phyloP scores from a whole-genome alignment of 2,113 vertebrate genomes.

The Anhinga anhinga region DNA sequence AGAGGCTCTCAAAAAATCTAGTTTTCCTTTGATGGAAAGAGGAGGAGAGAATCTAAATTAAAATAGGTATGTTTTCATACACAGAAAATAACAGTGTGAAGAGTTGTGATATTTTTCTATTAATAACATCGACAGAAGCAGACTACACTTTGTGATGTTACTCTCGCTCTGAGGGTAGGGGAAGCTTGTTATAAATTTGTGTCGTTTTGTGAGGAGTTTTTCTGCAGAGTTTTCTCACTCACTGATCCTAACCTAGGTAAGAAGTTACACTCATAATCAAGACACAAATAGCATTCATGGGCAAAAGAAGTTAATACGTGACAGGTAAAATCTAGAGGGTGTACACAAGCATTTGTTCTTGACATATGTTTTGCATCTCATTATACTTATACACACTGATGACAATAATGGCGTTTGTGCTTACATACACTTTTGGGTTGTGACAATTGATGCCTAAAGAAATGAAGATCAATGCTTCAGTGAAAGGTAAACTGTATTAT shows the following conservation, averaged over 20 bases:
- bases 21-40: neutral
- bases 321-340: neutral
- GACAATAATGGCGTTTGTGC: neutral
- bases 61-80: neutral
- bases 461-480: neutral
- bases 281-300: neutral
- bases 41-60: slow-evolving; percentile 13
- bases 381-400: neutral
- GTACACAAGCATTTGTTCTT: neutral
- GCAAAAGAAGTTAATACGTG: neutral
- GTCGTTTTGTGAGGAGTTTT: neutral
- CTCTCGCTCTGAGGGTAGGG: neutral
- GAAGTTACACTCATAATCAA: neutral
- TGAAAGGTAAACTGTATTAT: neutral
- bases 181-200: neutral
- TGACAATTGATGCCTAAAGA: neutral
- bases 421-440: neutral
- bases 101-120: neutral
- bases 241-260: neutral
- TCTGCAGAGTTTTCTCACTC: neutral
- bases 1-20: neutral
- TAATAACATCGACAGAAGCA: neutral
- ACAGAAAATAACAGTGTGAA: neutral
- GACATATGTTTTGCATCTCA: neutral
- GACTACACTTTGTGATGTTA: neutral